Evolutionary conservation across 2,797 vertebrate genomes (phyloP), one percentile per base, ranked within the genome.

Genomic region (Gymnopithys bicolor): DNA sequence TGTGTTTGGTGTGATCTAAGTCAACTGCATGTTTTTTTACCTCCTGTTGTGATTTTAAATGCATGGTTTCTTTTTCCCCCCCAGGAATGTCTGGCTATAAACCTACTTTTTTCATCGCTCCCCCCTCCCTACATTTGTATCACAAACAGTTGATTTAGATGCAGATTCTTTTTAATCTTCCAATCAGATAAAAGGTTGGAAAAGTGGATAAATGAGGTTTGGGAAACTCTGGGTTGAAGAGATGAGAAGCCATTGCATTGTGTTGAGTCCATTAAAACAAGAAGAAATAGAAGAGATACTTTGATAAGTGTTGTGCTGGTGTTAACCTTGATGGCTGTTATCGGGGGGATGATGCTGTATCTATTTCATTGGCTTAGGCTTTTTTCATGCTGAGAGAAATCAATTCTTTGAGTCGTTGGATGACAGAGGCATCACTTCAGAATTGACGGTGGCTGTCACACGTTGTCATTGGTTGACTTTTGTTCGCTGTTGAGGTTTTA

Each of bases 311-410:
- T 98, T 98, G 98, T 98, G 98, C 98, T 98, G 98, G 98, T 97
- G 98, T 98, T 99, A 99, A 99, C 99, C 99, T 99, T 99, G 98
- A 99, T 99, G 98, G 98, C 98, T 98, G 86, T 98, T 98, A 98
- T 98, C 97, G 96, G 93, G 95, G 92, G 95, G 91, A 94, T 95
- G 97, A 97, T 97, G 96, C 97, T 97, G 30, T 98, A 98, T 98
- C 98, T 98, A 91, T 98, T 99, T 98, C 98, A 97, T 98, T 98
- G 98, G 98, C 98, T 98, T 98, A 96, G 96, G 98, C 98, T 98
- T 97, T 98, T 98, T 97, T 97, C 92, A 91, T 97, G 97, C 96
- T 97, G 97, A 97, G 97, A 98, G 98, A 99, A 99, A 99, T 99
- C 99, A 99, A 99, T 99, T 99, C 97, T 98, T 97, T 76, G 97